Percentiles rank a stretch among this genome's conserved stretches.
Conservation (phyloP, 2,888 invertebrate genomes). For the Nasonovia ribisnigri region DNA sequence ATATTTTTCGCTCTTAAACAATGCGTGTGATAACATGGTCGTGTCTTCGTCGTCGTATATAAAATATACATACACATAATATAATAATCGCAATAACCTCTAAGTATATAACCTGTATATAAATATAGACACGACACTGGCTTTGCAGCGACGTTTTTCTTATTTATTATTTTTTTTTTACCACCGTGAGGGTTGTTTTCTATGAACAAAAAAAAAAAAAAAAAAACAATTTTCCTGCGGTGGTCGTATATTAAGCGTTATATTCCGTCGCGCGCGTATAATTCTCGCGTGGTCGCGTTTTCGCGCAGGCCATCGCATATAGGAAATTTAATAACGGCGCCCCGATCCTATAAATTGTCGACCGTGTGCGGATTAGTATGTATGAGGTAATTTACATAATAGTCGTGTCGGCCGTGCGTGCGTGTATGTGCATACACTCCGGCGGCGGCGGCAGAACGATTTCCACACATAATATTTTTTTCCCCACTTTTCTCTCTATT, state of each 20-base stretch:
- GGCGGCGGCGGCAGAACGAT: slow-evolving; percentile 26
- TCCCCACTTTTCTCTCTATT: slow-evolving; percentile 8
- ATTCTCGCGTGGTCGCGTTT: not conserved
- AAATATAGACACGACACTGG: slow-evolving; percentile 19
- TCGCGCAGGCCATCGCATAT: slow-evolving; percentile 8
- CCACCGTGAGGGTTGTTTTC: slow-evolving; percentile 31
- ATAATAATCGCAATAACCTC: not conserved
- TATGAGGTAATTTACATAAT: slow-evolving; percentile 65
- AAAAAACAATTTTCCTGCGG: slow-evolving; percentile 48
- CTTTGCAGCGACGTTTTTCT: slow-evolving; percentile 8
- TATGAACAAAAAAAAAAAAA: not conserved
- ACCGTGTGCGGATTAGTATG: slow-evolving; percentile 59
- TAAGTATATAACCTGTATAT: not conserved
- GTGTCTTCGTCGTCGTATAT: not conserved
- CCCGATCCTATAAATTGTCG: slow-evolving; percentile 56
- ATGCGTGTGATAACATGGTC: not conserved
- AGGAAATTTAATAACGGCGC: slow-evolving; percentile 58
- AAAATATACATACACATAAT: not conserved
- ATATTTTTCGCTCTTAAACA: not conserved
- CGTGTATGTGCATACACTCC: not conserved
- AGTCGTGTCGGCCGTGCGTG: slow-evolving; percentile 38
- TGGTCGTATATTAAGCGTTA: slow-evolving; percentile 35
- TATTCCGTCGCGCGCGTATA: slow-evolving; percentile 23
- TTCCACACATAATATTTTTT: slow-evolving; percentile 46
- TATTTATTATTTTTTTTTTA: slow-evolving; percentile 48